Base-by-base conservation (phyloP, 2,113 vertebrate genomes). In the Columba janthina region DNA sequence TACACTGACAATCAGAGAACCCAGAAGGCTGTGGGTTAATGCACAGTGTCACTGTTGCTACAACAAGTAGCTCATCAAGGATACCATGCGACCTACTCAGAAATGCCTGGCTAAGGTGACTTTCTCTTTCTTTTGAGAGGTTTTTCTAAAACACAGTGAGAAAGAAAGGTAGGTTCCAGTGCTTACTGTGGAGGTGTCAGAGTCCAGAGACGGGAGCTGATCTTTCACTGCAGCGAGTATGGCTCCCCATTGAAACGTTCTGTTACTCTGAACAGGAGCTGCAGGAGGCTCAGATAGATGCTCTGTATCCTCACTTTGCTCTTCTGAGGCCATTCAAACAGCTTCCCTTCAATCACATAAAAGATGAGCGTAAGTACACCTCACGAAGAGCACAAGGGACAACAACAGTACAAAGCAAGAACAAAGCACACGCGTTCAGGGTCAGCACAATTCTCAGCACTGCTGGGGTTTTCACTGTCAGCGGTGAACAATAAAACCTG, bases 171-270 rank as follows among this genome's bases (percentile, higher is more conserved):
- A 51, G 18, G 40, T 38, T 46, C 51, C 77, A 76, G 12, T 15
- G 58, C 98, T 98, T 96, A 98, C 98, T 86, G 34, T 72, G 19
- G 97, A 97, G 22, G 93, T 92, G 78, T 98, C 98, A 0, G 97
- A 98, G 70, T 98, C 98, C 51, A 98, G 94, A 28, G 98, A 98
- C 0, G 98, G 98, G 42, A 98, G 95, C 32, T 98, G 97, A 22
- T 97, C 97, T 87, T 96, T 98, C 69, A 98, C 97, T 16, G 96
- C 94, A 95, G 98, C 69, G 1, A 98, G 93, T 78, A 98, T 94
- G n/a, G 96, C 77, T 65, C 96, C 98, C 98, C 98, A 98, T 8
- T 92, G 90, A 32, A 85, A 86, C 12, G 74, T 46, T 42, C n/a
- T 67, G 40, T 19, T 29, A 51, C 60, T 34, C 22, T 71, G 71